phyloP scores from a whole-genome alignment of 2,113 vertebrate genomes.

The Ictalurus furcatus region DNA sequence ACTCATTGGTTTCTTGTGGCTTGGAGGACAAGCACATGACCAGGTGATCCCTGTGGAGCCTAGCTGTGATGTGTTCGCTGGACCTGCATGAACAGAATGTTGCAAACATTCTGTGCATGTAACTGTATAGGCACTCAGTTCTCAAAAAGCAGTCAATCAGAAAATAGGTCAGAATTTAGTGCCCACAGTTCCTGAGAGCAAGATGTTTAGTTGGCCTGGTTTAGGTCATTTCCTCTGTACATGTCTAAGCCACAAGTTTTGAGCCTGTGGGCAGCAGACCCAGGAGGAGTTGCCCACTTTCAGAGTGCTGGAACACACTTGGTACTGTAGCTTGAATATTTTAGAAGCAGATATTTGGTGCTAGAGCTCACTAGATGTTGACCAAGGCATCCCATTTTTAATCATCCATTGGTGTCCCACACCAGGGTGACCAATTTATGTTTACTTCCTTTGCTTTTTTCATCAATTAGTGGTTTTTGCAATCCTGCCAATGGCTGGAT shows the following conservation, averaged over 20 bases:
- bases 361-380: constrained; percentile 63
- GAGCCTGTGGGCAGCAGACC: constrained; percentile 58
- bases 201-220: constrained; percentile 58
- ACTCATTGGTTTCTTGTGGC: constrained; percentile 48
- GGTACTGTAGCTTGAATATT: background rate
- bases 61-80: constrained; percentile 33
- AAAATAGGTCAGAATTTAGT: constrained; percentile 68
- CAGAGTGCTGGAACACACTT: constrained; percentile 26
- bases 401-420: constrained; percentile 68
- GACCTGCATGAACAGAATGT: background rate
- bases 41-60: constrained; percentile 38
- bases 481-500: background rate
- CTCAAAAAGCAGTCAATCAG: constrained; percentile 39
- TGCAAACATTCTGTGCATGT: constrained; percentile 3
- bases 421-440: constrained; percentile 58
- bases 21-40: constrained; percentile 37
- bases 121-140: background rate
- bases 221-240: constrained; percentile 70
- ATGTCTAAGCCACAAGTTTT: constrained; percentile 52
- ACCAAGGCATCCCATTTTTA: constrained; percentile 50
- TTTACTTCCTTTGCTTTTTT: constrained; percentile 34
- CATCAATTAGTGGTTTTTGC: constrained; percentile 5
- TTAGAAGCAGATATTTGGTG: constrained; percentile 42
- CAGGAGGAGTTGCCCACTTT: constrained; percentile 52
- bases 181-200: constrained; percentile 63